Evolutionary conservation across 2,113 vertebrate genomes (phyloP).

Genomic region (Reinhardtius hippoglossoides): DNA sequence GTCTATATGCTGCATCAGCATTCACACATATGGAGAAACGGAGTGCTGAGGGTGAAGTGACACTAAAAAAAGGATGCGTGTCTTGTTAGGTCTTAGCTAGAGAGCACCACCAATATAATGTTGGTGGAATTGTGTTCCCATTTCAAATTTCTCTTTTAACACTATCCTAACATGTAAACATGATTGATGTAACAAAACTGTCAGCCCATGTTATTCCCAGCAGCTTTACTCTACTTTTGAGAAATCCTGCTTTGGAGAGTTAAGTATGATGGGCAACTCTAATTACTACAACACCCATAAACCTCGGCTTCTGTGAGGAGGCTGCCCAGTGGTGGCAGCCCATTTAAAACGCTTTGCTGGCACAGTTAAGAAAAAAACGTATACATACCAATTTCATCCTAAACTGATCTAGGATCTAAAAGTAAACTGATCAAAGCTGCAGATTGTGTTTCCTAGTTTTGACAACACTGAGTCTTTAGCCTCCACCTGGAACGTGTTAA

Average conservation of each 20-base stretch:
- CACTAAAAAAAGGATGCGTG: constrained; percentile 1
- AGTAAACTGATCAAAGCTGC: background rate
- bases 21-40: constrained; percentile 23
- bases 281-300: background rate
- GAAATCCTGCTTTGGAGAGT: background rate
- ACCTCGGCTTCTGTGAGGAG: background rate
- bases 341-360: background rate
- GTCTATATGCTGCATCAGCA: constrained; percentile 59
- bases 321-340: background rate
- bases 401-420: background rate
- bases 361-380: background rate
- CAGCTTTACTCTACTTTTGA: background rate
- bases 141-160: background rate
- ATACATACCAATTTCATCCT: background rate
- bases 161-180: background rate
- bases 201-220: background rate
- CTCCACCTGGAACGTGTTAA: background rate
- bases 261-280: background rate
- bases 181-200: background rate
- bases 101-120: background rate
- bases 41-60: constrained; percentile 20
- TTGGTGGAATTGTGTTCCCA: background rate
- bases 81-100: background rate
- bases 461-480: background rate
- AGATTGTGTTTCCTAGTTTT: background rate